Evolutionary conservation across 2,888 invertebrate genomes (phyloP).

Genomic region (Sarcophaga subvicina): DNA sequence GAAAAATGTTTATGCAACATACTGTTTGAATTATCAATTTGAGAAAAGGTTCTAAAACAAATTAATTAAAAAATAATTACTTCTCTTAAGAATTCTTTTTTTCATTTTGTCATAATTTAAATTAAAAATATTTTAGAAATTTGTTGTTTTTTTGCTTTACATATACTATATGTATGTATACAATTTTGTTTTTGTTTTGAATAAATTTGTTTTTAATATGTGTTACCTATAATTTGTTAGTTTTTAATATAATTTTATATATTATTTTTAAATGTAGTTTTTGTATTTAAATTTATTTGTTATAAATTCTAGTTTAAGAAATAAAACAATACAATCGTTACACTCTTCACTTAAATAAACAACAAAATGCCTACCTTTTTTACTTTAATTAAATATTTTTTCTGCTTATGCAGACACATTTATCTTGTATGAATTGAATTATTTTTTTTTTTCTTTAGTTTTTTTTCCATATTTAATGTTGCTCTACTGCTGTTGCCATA

Average conservation of each 20-base stretch:
- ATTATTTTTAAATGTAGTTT: constrained; percentile 11
- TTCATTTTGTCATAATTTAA: neutral
- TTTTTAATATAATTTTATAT: constrained; percentile 36
- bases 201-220: constrained; percentile 44
- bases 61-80: constrained; percentile 16
- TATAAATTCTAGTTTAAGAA: constrained; percentile 30
- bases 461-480: neutral
- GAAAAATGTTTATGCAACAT: constrained; percentile 18
- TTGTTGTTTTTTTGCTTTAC: neutral
- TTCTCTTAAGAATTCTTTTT: neutral
- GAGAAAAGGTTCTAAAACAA: constrained; percentile 1
- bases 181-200: constrained; percentile 35
- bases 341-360: constrained; percentile 29
- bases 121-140: neutral
- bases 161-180: constrained; percentile 24
- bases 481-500: neutral
- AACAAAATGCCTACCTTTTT: constrained; percentile 50
- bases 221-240: constrained; percentile 66
- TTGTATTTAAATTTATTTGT: neutral
- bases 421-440: neutral
- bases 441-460: neutral
- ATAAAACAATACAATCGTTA: constrained; percentile 35
- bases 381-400: neutral
- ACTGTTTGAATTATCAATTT: constrained; percentile 34
- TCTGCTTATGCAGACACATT: neutral